Base-by-base conservation (phyloP, 2,888 invertebrate species). In the Hololepta plana region DNA sequence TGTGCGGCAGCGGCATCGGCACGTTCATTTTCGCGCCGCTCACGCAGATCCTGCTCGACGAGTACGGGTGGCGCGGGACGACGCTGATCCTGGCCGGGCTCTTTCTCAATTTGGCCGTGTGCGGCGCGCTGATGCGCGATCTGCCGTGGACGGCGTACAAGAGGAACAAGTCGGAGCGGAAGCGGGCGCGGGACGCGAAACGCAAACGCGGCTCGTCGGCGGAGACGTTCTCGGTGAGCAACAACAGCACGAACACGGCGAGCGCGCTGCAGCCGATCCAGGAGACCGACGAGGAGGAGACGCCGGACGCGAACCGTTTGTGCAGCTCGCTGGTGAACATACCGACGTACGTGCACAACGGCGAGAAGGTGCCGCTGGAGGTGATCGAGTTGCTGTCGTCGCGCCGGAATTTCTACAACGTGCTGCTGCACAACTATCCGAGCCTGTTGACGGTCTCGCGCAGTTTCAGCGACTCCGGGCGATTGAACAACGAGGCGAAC, bases 1-100 rank as follows among this genome's bases (percentile, higher is more conserved):
- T 84, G 1, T 84, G 82, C 51, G 85, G 87, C 3, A 80, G 80
- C 39, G 85, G 85, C 11, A 80, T 84, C 33, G 87, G 87, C 3
- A 87, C 87, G 1, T 82, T 84, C 48, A 64, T 85, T 29, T 84
- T 85, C 46, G 80, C 84, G 5, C 84, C 84, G 2, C 50, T 85
- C 30, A 79, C 74, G 10, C 72, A 79, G 43, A 59, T 66, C 35
- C 60, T 85, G 15, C 55, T 84, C 11, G 67, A 67, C 22, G 71
- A 76, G 43, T 85, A 79, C 49, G 79, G 77, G 1, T 85, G 84
- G 84, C 62, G 80, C 21, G 82, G 80, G 2, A 77, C 82, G 6
- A 76, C 77, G 2, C 53, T 84, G n/a, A 74, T 85, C 30, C 50
- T 85, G 22, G 76, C 81, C 3, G 84, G 81, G 1, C 35, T 81